Evolutionary conservation across 2,113 vertebrate species (phyloP).

Genomic region (Aleadryas rufinucha): DNA sequence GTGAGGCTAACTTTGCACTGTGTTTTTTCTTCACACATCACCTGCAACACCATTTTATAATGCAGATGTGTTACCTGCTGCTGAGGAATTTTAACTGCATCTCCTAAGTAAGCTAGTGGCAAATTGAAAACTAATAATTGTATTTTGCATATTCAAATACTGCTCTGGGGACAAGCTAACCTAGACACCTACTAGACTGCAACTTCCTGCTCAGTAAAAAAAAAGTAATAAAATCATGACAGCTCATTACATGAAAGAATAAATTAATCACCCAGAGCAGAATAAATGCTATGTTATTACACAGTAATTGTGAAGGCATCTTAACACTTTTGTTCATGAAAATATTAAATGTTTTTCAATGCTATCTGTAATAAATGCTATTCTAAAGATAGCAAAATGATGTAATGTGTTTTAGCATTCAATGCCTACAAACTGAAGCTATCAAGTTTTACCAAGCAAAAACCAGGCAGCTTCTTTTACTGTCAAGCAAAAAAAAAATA

Average conservation of each 20-base stretch:
- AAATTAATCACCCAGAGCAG: slow-evolving; percentile 28
- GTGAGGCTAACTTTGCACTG: not conserved
- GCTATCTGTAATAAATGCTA: not conserved
- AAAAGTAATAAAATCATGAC: slow-evolving; percentile 27
- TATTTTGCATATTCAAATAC: slow-evolving; percentile 47
- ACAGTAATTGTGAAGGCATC: not conserved
- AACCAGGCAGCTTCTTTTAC: not conserved
- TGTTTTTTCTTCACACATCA: not conserved
- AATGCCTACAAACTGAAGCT: not conserved
- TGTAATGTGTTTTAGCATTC: not conserved
- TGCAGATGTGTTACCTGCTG: not conserved
- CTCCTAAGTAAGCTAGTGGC: slow-evolving; percentile 48
- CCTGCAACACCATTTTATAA: not conserved
- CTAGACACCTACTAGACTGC: not conserved
- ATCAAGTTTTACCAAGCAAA: no score
- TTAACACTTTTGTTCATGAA: slow-evolving; percentile 1
- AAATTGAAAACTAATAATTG: slow-evolving; percentile 53
- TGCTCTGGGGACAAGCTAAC: slow-evolving; percentile 28
- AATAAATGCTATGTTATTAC: slow-evolving; percentile 18
- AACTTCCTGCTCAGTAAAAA: slow-evolving; percentile 4
- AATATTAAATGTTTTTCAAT: not conserved
- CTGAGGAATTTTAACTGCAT: slow-evolving; percentile 20
- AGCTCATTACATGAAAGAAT: slow-evolving; percentile 32
- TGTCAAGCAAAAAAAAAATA: not conserved
- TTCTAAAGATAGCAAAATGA: not conserved